Base-by-base conservation (phyloP, 2,888 invertebrate species). In the Tetragonisca angustula region DNA sequence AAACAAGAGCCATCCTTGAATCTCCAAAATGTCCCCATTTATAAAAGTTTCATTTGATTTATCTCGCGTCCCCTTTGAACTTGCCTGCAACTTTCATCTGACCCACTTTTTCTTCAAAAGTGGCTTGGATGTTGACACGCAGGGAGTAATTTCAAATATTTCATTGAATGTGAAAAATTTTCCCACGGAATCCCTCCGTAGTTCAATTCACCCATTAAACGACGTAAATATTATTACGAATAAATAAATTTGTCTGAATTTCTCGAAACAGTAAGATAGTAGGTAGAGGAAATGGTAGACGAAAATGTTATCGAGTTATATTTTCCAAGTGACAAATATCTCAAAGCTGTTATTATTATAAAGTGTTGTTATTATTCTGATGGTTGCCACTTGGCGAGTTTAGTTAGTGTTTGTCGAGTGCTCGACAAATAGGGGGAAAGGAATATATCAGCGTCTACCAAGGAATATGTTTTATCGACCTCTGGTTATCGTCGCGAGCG, bases 1-100 rank as follows among this genome's bases (percentile, higher is more conserved):
- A 36, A 11, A n/a, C 36, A 5, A 36, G 5, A 43, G 11, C 3
- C 9, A 19, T 19, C 21, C 24, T 13, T 13, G 43, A 71, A 59
- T 24, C 19, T 24, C 11, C 13, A 5, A 43, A 71, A 71, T 71
- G 54, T 49, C n/a, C n/a, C n/a, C 54, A 21, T 56, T 70, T 43
- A 59, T 43, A 43, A 36, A 59, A 59, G 36, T 24, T 71, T 71
- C 19, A n/a, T 56, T 71, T 71, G 71, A 56, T 71, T 59, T 59
- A 71, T 24, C 19, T 24, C 43, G 43, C 56, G 13, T 36, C 5
- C 6, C 5, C 27, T 69, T 69, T 69, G 19, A 52, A 50, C 27
- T 50, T 27, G 4, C 19, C 2, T 4, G 49, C 32, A 54, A 69
- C 3, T 52, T 54, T 24, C 43, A 71, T 59, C 36, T 24, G n/a